These are phyloP conservation scores for Columba livia DNA, from an alignment of 2,113 vertebrate species.

Conservation along the genomic window DNA sequence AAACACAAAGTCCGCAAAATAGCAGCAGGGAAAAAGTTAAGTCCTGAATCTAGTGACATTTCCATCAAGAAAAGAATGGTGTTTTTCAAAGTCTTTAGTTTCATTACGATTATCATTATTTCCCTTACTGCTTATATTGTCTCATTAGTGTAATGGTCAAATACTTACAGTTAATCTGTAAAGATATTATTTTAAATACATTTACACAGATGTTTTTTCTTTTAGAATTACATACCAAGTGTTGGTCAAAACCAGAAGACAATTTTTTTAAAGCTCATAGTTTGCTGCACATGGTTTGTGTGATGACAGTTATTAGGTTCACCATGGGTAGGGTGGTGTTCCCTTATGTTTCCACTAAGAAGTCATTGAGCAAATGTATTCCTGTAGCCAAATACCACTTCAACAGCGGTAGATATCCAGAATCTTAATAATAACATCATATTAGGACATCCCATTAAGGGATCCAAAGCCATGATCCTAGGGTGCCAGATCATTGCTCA, in stretches of 20 bases:
- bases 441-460: neutral
- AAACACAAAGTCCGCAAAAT: neutral
- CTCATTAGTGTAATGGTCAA: neutral
- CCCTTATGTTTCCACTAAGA: neutral
- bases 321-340: neutral
- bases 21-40: neutral
- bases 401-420: neutral
- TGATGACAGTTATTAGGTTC: neutral
- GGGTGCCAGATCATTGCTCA: neutral
- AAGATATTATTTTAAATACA: neutral
- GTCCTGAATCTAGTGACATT: neutral
- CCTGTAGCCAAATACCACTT: neutral
- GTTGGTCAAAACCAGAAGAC: neutral
- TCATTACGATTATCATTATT: neutral
- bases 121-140: neutral
- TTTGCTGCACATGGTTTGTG: neutral
- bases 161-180: neutral
- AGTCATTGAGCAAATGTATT: neutral
- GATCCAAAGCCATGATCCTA: neutral
- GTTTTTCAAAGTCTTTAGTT: neutral
- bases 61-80: neutral
- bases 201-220: neutral
- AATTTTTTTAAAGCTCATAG: neutral
- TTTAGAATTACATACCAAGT: neutral
- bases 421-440: rapidly evolving